Base-by-base conservation (phyloP, 1,140 invertebrate species). In the Tetramorium parvispinum region DNA sequence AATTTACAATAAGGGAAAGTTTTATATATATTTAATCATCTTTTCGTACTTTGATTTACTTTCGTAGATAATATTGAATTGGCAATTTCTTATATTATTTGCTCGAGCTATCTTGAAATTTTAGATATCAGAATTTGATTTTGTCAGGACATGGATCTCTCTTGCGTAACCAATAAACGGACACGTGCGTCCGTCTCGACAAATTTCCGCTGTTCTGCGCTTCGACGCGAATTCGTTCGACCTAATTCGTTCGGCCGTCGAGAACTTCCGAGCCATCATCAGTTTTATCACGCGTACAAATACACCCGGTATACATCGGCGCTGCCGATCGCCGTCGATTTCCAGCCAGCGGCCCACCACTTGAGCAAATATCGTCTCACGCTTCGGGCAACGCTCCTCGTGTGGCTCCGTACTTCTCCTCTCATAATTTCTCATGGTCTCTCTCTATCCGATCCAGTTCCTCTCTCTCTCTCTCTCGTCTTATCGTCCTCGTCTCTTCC, bases 351-450 rank as follows among this genome's bases (percentile, higher is more conserved):
- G 68, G 87, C 32, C 43, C 32, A 13, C 10, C 16, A 21, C 66
- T 85, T 76, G 87, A 87, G 86, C 70, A 88, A 92, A 88, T 91
- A 91, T 90, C 90, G 82, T 89, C 81, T 86, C 86, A 66, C 73
- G 53, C 68, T 83, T 57, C 87, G 85, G 78, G 43, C 66, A 49
- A 32, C 27, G 66, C 85, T 85, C 65, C 73, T 88, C 89, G 91
- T 92, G 75, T 57, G 57, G 73, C 51, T 68, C 57, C 53, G 68
- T 83, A 75, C 79, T 83, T 83, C 46, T 81, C 77, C 40, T 81
- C 53, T 83, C 82, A 78, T 77, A 85, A 91, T 88, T 92, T 91
- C 88, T 91, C 87, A 78, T 85, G 88, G 86, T 83, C 87, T 87
- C 88, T 86, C 88, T 86, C 88, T 88, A 76, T 79, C 88, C 89